Conservation (phyloP, 2,113 vertebrate species). For the Leptocoma aspasia region DNA sequence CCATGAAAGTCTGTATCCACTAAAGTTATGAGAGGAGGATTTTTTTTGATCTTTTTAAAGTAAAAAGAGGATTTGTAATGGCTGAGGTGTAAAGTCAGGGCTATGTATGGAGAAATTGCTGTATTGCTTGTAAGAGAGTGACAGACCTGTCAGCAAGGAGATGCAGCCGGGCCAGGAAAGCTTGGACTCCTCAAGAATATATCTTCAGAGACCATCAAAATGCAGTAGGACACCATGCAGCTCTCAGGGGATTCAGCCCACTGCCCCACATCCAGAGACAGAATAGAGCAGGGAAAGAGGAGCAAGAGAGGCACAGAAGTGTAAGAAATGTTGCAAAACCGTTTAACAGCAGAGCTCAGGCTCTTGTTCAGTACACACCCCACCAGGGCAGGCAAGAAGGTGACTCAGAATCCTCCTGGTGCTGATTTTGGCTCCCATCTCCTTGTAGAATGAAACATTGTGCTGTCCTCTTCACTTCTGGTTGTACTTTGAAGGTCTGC, state of each 20-base stretch:
- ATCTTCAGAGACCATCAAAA: neutral
- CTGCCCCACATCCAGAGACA: neutral
- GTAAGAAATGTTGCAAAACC: neutral
- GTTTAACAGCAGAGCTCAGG: neutral
- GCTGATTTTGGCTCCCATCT: neutral
- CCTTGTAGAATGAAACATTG: neutral
- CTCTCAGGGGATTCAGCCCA: neutral
- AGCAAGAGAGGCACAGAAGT: neutral
- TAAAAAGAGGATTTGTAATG: neutral
- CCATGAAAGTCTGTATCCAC: neutral
- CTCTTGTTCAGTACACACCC: neutral
- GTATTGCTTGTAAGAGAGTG: neutral
- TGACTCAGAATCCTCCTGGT: neutral
- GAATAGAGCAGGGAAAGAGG: neutral
- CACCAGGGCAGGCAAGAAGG: neutral
- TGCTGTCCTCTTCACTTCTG: neutral
- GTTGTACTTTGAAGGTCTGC: neutral
- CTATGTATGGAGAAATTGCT: neutral
- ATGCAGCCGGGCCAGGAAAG: neutral
- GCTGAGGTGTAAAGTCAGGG: neutral
- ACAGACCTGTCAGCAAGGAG: neutral
- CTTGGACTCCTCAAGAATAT: neutral
- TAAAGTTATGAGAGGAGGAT: neutral
- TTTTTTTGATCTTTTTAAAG: neutral
- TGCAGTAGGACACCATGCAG: neutral